phyloP scores from a whole-genome alignment of 2,797 vertebrate genomes.

The Tiaroga cobitis region DNA sequence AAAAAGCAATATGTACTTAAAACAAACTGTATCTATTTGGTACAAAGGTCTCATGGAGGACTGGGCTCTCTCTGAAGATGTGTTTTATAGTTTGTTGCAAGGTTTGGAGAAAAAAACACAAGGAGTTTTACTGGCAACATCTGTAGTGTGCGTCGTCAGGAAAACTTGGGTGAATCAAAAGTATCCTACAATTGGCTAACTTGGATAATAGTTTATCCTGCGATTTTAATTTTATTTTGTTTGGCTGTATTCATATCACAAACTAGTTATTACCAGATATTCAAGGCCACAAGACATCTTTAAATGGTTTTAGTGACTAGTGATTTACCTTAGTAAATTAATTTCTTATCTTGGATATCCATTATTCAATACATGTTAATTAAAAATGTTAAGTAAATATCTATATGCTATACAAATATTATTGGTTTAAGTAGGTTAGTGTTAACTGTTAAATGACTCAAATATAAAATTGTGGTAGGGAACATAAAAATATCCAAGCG shows the following conservation, averaged over 20 bases:
- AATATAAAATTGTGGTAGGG: neutral
- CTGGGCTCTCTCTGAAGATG: slow-evolving; percentile 70
- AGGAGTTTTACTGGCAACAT: neutral
- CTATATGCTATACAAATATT: neutral
- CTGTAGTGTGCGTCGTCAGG: neutral
- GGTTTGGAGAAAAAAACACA: slow-evolving; percentile 55
- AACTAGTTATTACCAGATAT: neutral
- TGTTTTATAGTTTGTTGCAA: slow-evolving; percentile 72
- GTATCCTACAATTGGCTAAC: neutral
- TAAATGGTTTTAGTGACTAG: neutral
- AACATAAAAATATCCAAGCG: neutral
- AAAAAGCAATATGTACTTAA: slow-evolving; percentile 83
- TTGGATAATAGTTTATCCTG: neutral
- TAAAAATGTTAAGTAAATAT: neutral
- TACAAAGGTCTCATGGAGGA: slow-evolving; percentile 68
- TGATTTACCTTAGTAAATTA: neutral
- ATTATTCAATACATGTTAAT: neutral
- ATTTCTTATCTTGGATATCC: neutral
- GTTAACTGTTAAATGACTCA: slow-evolving; percentile 6
- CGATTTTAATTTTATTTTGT: neutral
- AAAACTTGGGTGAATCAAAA: neutral
- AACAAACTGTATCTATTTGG: slow-evolving; percentile 73
- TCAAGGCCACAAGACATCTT: neutral
- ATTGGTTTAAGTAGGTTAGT: neutral
- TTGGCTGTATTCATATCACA: neutral